A percentile compares a stretch with the other conserved stretches of the same genome.
phyloP scores from a whole-genome alignment of 2,888 invertebrate species.

The Patella caerulea region DNA sequence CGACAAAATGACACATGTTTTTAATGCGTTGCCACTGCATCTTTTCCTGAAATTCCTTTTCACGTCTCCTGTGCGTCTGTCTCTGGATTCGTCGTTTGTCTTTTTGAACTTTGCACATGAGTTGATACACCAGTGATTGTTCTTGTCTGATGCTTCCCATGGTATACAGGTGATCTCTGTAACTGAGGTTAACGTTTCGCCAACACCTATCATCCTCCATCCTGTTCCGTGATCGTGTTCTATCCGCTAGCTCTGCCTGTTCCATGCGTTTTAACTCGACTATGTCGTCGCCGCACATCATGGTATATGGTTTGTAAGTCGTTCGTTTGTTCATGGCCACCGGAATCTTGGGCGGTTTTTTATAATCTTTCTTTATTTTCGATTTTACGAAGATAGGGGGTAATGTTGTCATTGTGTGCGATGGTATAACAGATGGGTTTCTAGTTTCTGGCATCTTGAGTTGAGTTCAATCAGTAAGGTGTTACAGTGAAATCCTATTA shows the following conservation, averaged over 20 bases:
- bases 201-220: conserved; percentile 4
- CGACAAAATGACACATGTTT: conserved; percentile 14
- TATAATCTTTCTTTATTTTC: background rate
- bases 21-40: conserved; percentile 14
- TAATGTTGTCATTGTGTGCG: background rate
- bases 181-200: conserved; percentile 18
- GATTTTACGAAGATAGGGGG: background rate
- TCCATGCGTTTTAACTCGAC: background rate
- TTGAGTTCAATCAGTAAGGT: too few relatives aligned
- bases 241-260: background rate
- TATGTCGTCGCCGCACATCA: background rate
- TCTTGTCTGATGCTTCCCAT: conserved; percentile 16
- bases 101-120: conserved; percentile 20
- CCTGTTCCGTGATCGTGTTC: conserved; percentile 15
- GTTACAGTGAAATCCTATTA: too few relatives aligned
- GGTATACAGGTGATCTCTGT: conserved; percentile 23
- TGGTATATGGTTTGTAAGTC: background rate
- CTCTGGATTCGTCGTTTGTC: conserved; percentile 25
- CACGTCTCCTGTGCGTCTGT: conserved; percentile 19
- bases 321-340: background rate
- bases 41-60: conserved; percentile 20
- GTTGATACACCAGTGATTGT: conserved; percentile 17
- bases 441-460: too few relatives aligned
- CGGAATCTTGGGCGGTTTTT: background rate
- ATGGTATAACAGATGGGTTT: too few relatives aligned